Evolutionary conservation across 2,888 invertebrate species (phyloP), one percentile per base, ranked within the genome.

Genomic region (Dusona sp.): DNA sequence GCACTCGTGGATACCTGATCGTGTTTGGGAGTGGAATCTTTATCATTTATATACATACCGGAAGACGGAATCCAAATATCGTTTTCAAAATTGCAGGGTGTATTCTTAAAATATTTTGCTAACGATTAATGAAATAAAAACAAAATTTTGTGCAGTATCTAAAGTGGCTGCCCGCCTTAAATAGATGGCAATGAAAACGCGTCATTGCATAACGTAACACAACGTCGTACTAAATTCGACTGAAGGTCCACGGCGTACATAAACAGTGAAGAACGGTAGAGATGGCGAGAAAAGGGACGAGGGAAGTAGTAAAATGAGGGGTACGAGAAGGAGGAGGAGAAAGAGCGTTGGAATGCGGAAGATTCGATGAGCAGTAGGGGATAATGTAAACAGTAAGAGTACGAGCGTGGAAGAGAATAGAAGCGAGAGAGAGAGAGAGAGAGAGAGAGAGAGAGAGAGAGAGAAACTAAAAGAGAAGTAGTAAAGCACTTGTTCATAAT

Each of bases 401-500:
- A 64, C 61, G 38, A 38, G 33, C 33, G 33, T 3, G 3, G 3
- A 2, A 33, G 4, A 33, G 33, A 33, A 33, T 3, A 33, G 4
- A 9, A 54, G 48, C 48, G 75, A 64, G 9, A n/a, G 29, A 33
- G 19, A 19, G 36, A n/a, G 16, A 65, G 16, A 36, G n/a, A 57
- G 1, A 38, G 68, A 42, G 19, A 36, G 79, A 73, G 25, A 57
- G 42, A 25, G 36, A 77, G 77, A 65, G 11, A 13, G 42, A 45
- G 16, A 19, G 48, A 19, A 16, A 64, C 4, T 22, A 19, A 42
- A 4, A 38, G 68, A 42, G 25, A 36, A 16, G 79, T 75, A 48
- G 36, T 19, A 61, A 75, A 67, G 79, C 78, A 83, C 68, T 57
- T 61, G 54, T 64, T 79, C 79, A 64, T 48, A 70, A 80, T 75